Evolutionary conservation across 2,888 invertebrate genomes (phyloP).

Genomic region (Phymatocera aterrima): DNA sequence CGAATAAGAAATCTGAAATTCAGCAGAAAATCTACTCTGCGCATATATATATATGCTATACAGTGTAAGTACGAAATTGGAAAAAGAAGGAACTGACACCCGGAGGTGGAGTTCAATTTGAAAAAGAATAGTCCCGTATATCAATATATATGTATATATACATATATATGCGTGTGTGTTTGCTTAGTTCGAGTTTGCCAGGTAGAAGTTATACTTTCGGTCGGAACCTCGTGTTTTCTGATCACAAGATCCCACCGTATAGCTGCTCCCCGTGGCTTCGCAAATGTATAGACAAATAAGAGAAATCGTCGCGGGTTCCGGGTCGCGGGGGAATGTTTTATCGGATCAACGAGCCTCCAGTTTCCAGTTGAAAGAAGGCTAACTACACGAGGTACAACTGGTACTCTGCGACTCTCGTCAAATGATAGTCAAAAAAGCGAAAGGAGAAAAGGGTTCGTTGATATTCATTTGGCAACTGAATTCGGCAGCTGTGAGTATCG

Average conservation of each 20-base stretch:
- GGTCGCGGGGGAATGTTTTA: not conserved
- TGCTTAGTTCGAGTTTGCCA: not conserved
- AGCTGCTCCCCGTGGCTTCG: not conserved
- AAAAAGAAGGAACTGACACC: not conserved
- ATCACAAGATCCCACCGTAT: constrained; percentile 2
- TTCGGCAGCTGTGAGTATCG: not conserved
- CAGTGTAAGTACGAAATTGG: not conserved
- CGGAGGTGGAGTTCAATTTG: not conserved
- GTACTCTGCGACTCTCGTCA: not conserved
- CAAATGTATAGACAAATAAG: not conserved
- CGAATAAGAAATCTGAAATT: not conserved
- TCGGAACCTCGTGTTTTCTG: not conserved
- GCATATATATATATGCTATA: not conserved
- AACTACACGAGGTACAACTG: no score
- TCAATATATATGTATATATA: no score
- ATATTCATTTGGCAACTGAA: not conserved
- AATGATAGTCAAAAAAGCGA: not conserved
- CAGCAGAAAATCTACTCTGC: not conserved
- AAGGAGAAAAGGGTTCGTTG: not conserved
- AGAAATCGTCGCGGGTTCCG: not conserved
- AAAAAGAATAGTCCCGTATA: not conserved
- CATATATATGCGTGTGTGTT: no score
- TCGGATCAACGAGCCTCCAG: not conserved
- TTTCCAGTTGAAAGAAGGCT: not conserved
- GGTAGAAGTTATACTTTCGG: not conserved